Conservation (phyloP, 1,140 invertebrate genomes). For the Aphis gossypii region DNA sequence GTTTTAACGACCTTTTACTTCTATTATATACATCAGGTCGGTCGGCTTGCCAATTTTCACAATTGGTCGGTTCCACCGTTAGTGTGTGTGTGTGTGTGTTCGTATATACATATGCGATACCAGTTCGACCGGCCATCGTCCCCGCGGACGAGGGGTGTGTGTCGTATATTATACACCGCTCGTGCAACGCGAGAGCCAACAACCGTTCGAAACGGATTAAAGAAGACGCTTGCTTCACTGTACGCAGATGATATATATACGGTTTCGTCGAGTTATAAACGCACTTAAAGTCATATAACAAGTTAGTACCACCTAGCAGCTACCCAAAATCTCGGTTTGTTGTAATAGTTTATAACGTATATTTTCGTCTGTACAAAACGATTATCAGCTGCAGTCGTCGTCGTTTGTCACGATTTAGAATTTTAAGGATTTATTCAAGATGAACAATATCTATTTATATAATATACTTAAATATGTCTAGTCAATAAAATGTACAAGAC, state of each 20-base stretch:
- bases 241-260: not conserved
- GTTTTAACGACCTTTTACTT: slow-evolving; percentile 55
- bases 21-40: not conserved
- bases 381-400: not conserved
- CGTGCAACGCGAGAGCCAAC: not conserved
- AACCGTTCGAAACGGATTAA: not conserved
- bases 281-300: too few relatives aligned
- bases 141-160: not conserved
- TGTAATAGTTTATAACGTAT: too few relatives aligned
- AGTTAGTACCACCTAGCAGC: too few relatives aligned
- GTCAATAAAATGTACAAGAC: too few relatives aligned
- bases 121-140: not conserved
- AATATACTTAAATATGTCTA: too few relatives aligned
- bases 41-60: slow-evolving; percentile 46
- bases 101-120: not conserved
- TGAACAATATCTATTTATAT: not conserved
- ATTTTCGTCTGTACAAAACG: not conserved
- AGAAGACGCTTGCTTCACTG: not conserved
- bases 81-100: too few relatives aligned
- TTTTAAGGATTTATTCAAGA: not conserved
- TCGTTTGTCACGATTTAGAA: not conserved
- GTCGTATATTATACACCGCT: not conserved
- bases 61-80: not conserved
- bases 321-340: not conserved
- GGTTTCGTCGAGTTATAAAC: not conserved